Base-by-base conservation (phyloP, 2,113 vertebrate species). In the Platysternon megacephalum region DNA sequence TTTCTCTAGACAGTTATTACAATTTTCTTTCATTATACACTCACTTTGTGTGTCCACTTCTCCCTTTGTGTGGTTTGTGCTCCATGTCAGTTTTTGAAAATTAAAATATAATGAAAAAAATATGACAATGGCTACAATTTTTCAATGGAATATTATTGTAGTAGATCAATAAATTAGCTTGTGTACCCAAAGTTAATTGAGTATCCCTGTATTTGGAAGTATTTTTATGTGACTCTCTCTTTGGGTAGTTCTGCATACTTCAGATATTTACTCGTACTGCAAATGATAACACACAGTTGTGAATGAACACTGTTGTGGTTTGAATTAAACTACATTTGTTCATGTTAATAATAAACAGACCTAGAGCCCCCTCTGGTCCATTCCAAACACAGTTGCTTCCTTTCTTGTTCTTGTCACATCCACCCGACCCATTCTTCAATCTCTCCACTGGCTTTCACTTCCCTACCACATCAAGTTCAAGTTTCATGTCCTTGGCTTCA, bases 101-200 rank as follows among this genome's bases (percentile, higher is more conserved):
- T 93, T 91, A 94, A 92, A 90, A 91, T 65, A 80, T 16, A 48
- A 91, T 91, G 72, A 88, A 81, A 94, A 93, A 86, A 93, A 89
- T 89, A 39, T 21, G 10, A 92, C 95, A 96, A 89, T 91, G 93
- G 53, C 82, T 42, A 42, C n/a, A 24, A 42, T 74, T 65, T 74
- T 74, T 44, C 72, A 74, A 24, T 39, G 39, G 39, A 74, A 74
- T 74, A 44, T 39, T 39, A 44, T 42, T 74, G 39, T 42, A 4
- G 0, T 16, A 81, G 32, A 68, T 90, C 79, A 88, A 87, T 82
- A 90, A 53, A 3, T 5, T 74, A 32, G 32, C 86, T 84, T 52
- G 39, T 46, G 12, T 9, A 94, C 79, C 35, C 76, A 97, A 94
- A 93, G 42, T 61, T 56, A 56, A 28, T 26, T 56, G 29, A 6